phyloP scores from a whole-genome alignment of 2,888 invertebrate genomes.

The Orthosia gothica region DNA sequence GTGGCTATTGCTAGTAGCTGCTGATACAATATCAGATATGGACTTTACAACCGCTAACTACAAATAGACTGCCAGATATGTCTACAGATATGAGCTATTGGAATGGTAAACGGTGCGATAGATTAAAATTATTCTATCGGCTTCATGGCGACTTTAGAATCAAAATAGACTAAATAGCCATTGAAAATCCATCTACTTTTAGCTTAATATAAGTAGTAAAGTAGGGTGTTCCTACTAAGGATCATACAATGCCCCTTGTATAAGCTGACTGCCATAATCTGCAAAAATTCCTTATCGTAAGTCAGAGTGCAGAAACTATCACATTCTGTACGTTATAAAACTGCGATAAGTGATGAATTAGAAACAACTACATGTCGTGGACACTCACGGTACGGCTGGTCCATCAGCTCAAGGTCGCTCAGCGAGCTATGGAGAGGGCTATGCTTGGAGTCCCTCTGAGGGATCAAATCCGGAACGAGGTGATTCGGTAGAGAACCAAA shows the following conservation, averaged over 20 bases:
- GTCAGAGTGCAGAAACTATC: background rate
- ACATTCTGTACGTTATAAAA: background rate
- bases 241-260: too few relatives aligned
- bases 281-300: background rate
- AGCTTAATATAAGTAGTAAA: background rate
- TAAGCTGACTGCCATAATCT: background rate
- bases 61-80: conserved; percentile 34
- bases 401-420: too few relatives aligned
- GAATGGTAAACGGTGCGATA: conserved; percentile 15
- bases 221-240: background rate
- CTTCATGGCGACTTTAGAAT: background rate
- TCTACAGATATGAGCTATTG: conserved; percentile 22
- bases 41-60: conserved; percentile 45
- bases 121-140: background rate
- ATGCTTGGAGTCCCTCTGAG: too few relatives aligned
- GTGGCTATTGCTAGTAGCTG: conserved; percentile 26
- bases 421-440: too few relatives aligned
- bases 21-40: conserved; percentile 55
- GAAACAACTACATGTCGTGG: background rate
- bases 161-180: background rate
- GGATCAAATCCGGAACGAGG: too few relatives aligned
- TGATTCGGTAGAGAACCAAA: too few relatives aligned
- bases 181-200: background rate
- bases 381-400: too few relatives aligned
- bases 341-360: background rate